phyloP scores from a whole-genome alignment of 2,888 invertebrate species.

The Baccha elongata region DNA sequence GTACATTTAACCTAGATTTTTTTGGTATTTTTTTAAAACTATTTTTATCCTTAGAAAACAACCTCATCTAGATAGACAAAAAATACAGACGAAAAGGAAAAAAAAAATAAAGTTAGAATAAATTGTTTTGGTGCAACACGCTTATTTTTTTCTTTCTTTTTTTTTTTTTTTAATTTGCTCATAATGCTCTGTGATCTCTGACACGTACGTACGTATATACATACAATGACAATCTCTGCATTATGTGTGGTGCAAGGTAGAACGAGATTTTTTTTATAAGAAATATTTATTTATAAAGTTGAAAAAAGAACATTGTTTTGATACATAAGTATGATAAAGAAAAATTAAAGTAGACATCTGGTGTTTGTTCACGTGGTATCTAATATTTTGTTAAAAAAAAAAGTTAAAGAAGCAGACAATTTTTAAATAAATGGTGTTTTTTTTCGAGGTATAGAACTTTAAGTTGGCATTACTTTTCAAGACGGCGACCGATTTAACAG shows the following conservation, averaged over 20 bases:
- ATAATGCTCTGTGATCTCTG: background rate
- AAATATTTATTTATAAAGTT: background rate
- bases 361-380: no score
- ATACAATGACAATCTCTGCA: conserved; percentile 23
- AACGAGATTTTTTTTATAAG: conserved; percentile 4
- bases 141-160: conserved; percentile 17
- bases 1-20: conserved; percentile 64
- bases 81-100: conserved; percentile 10
- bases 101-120: conserved; percentile 16
- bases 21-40: conserved; percentile 12
- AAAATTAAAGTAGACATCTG: no score
- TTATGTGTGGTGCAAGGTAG: conserved; percentile 7
- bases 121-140: conserved; percentile 49
- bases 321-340: no score
- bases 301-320: background rate
- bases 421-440: no score
- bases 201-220: no score
- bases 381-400: no score
- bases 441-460: no score
- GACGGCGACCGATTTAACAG: no score
- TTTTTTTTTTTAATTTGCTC: conserved; percentile 18
- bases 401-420: no score
- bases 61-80: conserved; percentile 15
- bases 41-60: conserved; percentile 7
- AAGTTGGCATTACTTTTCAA: no score